A percentile compares a stretch with the other conserved stretches of the same genome.
Conservation (phyloP, 1,140 invertebrate genomes). For the Sitophilus oryzae region DNA sequence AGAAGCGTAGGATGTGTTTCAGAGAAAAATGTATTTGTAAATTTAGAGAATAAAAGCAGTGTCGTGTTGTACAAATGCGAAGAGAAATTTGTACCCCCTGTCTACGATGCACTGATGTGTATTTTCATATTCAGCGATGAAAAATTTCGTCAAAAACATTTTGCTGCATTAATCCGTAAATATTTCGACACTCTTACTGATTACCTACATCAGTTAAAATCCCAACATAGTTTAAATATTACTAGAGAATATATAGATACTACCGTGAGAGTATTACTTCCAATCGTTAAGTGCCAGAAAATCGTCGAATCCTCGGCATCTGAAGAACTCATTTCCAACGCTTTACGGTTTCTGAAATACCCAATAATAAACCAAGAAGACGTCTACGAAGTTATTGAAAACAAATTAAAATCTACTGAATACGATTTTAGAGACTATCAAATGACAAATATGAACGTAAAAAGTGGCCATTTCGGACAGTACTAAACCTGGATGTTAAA, state of each 20-base stretch:
- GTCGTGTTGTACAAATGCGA: no score
- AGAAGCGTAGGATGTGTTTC: neutral
- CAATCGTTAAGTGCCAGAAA: constrained; percentile 1
- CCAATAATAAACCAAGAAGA: constrained; percentile 14
- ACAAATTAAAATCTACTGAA: neutral
- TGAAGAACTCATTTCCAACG: constrained; percentile 7
- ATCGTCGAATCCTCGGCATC: neutral
- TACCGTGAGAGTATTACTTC: constrained; percentile 5
- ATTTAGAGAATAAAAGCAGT: no score
- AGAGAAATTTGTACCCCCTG: constrained; percentile 2
- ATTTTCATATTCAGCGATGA: constrained; percentile 11
- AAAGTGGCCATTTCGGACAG: constrained; percentile 16
- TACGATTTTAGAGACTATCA: constrained; percentile 3
- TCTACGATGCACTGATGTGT: constrained; percentile 9
- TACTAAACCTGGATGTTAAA: constrained; percentile 11
- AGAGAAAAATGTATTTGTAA: no score
- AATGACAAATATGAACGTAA: constrained; percentile 5
- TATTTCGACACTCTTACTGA: constrained; percentile 4
- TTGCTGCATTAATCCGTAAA: neutral
- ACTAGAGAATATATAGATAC: neutral
- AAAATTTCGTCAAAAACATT: constrained; percentile 10
- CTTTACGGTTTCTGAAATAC: neutral
- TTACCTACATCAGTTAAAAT: neutral
- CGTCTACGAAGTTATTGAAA: constrained; percentile 10
- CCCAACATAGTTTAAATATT: neutral